Percentiles rank a stretch among this genome's conserved stretches.
Conservation (phyloP, 1,140 invertebrate species). For the Whitmania pigra region DNA sequence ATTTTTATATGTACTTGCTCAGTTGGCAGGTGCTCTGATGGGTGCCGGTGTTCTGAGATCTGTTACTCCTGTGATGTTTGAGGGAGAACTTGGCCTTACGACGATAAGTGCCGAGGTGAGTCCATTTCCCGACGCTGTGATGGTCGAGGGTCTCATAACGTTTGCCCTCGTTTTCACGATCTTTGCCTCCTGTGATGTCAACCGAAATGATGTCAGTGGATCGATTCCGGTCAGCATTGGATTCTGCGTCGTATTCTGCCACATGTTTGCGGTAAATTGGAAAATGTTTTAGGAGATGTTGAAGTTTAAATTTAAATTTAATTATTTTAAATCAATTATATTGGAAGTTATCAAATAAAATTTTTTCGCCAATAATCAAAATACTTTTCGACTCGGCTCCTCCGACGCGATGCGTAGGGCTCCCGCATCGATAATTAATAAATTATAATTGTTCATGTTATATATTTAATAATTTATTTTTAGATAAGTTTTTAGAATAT, state of each 20-base stretch:
- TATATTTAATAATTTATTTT: too few species aligned
- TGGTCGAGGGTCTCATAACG: constrained; percentile 72
- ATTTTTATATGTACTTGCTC: constrained; percentile 35
- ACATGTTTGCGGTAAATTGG: constrained; percentile 54
- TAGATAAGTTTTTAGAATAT: too few species aligned
- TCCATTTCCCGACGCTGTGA: constrained; percentile 53
- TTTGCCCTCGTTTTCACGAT: constrained; percentile 77
- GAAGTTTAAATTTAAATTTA: too few species aligned
- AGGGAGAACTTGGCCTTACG: constrained; percentile 48
- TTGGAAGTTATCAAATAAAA: too few species aligned
- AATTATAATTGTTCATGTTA: too few species aligned
- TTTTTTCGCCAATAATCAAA: too few species aligned
- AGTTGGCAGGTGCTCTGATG: constrained; percentile 57
- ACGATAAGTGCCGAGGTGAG: constrained; percentile 31
- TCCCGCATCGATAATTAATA: too few species aligned
- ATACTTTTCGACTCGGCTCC: too few species aligned
- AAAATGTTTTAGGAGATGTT: neutral
- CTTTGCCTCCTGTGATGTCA: constrained; percentile 66
- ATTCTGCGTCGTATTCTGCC: constrained; percentile 60
- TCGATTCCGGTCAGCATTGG: constrained; percentile 78
- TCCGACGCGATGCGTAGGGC: too few species aligned
- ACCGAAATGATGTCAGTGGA: constrained; percentile 65
- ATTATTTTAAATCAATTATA: too few species aligned
- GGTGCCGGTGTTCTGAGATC: constrained; percentile 58
- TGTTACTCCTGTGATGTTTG: constrained; percentile 44